Evolutionary conservation across 2,888 invertebrate genomes (phyloP).

Genomic region (Nebria brevicollis): DNA sequence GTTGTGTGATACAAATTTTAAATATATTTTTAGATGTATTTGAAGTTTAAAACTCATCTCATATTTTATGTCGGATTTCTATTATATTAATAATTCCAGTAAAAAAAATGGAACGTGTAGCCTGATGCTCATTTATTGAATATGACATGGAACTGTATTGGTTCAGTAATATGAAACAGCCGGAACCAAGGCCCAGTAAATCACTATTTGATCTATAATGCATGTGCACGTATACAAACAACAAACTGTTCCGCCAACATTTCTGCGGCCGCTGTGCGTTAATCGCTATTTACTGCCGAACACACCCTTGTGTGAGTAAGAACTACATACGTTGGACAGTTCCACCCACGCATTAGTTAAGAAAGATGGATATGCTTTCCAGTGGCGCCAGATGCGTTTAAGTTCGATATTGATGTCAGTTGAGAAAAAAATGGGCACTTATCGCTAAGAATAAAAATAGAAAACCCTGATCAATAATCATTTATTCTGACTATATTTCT

Average conservation of each 20-base stretch:
- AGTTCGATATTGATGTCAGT: not conserved
- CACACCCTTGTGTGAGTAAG: not conserved
- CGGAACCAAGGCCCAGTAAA: not conserved
- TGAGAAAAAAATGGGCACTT: not conserved
- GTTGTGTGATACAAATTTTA: too few species aligned
- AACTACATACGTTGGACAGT: not conserved
- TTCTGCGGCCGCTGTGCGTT: not conserved
- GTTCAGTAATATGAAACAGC: not conserved
- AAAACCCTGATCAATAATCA: too few species aligned
- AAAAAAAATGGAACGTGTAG: not conserved
- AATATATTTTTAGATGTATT: too few species aligned
- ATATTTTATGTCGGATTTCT: not conserved
- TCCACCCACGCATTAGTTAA: not conserved
- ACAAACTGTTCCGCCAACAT: not conserved
- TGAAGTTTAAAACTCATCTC: too few species aligned
- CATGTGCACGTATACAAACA: not conserved
- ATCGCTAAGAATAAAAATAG: not conserved
- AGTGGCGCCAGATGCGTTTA: not conserved
- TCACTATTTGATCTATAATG: constrained; percentile 19
- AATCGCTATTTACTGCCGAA: not conserved
- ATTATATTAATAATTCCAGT: not conserved
- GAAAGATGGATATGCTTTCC: not conserved
- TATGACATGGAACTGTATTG: not conserved
- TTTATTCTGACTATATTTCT: too few species aligned
- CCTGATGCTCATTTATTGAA: not conserved